Evolutionary conservation across 2,113 vertebrate genomes (phyloP), one percentile per base, ranked within the genome.

Genomic region (Nannobrachium achirus): DNA sequence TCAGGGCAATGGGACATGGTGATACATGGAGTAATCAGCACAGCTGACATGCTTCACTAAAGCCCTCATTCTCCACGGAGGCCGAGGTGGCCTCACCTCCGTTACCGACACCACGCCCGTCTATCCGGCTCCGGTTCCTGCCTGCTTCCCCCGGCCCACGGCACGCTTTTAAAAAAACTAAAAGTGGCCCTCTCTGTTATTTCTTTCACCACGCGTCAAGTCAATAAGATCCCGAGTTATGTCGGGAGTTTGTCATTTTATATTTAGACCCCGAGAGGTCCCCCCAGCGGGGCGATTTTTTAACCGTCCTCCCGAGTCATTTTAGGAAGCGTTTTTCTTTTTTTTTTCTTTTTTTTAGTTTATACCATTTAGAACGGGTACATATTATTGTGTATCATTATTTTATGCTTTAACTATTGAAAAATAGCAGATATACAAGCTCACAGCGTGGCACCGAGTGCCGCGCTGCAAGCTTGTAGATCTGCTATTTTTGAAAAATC

Each of bases 221-320:
- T 77, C 33, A 74, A 75, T 42, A 46, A n/a, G 14, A 40, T 66
- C 42, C 25, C 69, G 55, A 85, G 65, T 66, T 73, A 69, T 61
- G 57, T 60, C 25, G 76, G 81, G 70, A 63, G 25, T 33, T 33
- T 33, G 25, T 33, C 25, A 33, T 33, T 33, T 33, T 4, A 64
- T 75, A 83, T 89, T 66, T 73, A 45, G 42, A 2, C 59, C 55
- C 3, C 25, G 20, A 25, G 4, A 58, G n/a, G n/a, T n/a, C 45
- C 49, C 48, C 20, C n/a, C n/a, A 33, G 81, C 84, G 82, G 83
- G 86, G 69, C 79, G 78, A 62, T 84, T 83, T 65, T 58, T 18
- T 10, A 73, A 80, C 81, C 70, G 84, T 77, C 79, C 70, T 4
- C 20, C 79, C 79, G 86, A 90, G 86, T 89, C 84, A 84, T 82